Conservation (phyloP, 2,113 vertebrate species). For the Cyrtonyx montezumae region DNA sequence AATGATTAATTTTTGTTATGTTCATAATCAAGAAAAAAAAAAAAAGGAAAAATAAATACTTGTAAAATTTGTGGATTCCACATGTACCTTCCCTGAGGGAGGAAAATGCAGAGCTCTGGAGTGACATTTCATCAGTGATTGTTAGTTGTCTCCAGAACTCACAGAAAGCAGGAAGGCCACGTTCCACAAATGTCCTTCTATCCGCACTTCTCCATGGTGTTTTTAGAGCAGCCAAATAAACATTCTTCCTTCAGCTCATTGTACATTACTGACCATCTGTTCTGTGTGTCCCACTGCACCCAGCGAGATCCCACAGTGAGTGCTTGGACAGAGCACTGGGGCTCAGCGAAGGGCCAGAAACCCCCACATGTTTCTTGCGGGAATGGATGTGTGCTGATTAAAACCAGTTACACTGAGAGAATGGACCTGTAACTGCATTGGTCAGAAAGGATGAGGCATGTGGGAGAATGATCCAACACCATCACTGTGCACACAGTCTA, state of each 20-base stretch:
- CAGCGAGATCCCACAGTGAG: not conserved
- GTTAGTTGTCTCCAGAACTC: not conserved
- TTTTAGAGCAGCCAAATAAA: conserved; percentile 34
- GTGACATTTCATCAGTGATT: not conserved
- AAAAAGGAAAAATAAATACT: not conserved
- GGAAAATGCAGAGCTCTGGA: not conserved
- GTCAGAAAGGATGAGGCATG: rapidly evolving
- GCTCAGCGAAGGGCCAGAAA: not conserved
- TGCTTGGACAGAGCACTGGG: not conserved
- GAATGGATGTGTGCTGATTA: not conserved
- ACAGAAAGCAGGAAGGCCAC: not conserved
- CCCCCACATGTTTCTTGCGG: not conserved
- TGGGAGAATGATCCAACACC: not conserved
- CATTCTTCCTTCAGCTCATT: conserved; percentile 25
- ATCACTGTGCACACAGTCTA: not conserved
- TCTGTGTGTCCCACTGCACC: not conserved
- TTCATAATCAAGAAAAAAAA: conserved; percentile 26
- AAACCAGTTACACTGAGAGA: not conserved
- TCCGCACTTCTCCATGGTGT: not conserved
- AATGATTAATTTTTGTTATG: not conserved
- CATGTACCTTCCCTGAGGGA: not conserved
- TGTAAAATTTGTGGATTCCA: not conserved
- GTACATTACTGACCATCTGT: not conserved
- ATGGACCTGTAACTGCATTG: not conserved
- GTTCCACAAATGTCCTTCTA: not conserved